Evolutionary conservation across 1,140 invertebrate genomes (phyloP).

Genomic region (Carposina sasakii): DNA sequence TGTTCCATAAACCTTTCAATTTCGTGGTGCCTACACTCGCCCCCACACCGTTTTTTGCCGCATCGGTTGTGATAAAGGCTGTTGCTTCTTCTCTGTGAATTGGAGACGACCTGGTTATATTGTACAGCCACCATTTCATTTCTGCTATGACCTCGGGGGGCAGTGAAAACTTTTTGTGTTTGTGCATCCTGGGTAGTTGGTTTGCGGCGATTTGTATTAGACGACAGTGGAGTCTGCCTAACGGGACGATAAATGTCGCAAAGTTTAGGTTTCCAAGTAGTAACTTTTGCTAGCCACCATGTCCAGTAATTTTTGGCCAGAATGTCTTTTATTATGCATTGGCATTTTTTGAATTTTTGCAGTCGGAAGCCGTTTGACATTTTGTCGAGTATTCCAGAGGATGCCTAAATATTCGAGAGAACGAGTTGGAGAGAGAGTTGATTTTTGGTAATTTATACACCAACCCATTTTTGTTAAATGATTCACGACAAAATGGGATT

Average conservation of each 20-base stretch:
- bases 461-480: constrained; percentile 17
- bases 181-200: too few relatives aligned
- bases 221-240: constrained; percentile 46
- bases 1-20: background rate
- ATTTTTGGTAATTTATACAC: constrained; percentile 18
- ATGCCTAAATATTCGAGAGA: constrained; percentile 26
- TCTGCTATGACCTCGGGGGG: too few relatives aligned
- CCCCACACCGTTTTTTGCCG: background rate
- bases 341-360: constrained; percentile 12
- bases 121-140: too few relatives aligned
- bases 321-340: constrained; percentile 7
- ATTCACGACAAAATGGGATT: constrained; percentile 2
- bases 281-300: constrained; percentile 28
- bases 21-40: background rate
- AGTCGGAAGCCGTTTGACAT: constrained; percentile 21
- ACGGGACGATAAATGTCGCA: constrained; percentile 70
- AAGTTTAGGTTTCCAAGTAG: constrained; percentile 44
- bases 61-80: background rate
- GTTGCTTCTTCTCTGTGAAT: background rate
- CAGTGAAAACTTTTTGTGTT: too few relatives aligned
- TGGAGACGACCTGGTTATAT: too few relatives aligned
- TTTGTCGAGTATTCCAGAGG: constrained; percentile 23
- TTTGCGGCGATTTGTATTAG: too few relatives aligned
- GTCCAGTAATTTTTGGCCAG: constrained; percentile 1
- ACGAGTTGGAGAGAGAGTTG: constrained; percentile 8